These are phyloP conservation scores for Cladopsammia gracilis DNA, from an alignment of 64 coral and sea anemone species.

Conservation along the genomic window DNA sequence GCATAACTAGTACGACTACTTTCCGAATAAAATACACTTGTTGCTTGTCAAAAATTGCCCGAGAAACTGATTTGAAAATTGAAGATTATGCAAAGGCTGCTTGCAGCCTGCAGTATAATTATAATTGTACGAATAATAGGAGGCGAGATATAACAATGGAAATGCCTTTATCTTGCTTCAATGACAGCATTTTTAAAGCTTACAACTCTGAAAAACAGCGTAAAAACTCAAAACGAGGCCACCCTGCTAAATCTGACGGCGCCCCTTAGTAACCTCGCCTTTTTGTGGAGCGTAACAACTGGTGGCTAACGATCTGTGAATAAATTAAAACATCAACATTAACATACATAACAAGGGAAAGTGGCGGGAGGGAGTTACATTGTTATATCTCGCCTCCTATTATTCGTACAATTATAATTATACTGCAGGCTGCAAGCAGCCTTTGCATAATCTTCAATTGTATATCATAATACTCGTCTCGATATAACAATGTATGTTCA, in stretches of 20 bases:
- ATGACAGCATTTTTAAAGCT: neutral
- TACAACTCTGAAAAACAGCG: neutral
- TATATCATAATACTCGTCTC: conserved; percentile 60
- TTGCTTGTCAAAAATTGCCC: too few relatives aligned
- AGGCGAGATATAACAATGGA: conserved; percentile 34
- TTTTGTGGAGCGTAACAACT: neutral
- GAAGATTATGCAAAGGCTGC: too few relatives aligned
- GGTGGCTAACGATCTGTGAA: neutral
- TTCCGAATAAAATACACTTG: too few relatives aligned
- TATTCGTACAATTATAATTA: conserved; percentile 41
- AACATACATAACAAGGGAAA: neutral
- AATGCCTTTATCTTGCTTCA: conserved; percentile 39
- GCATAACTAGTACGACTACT: too few relatives aligned
- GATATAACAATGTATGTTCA: conserved; percentile 62
- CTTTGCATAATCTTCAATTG: conserved; percentile 65
- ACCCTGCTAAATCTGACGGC: neutral
- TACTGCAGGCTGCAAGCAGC: conserved; percentile 44
- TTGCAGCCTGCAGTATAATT: conserved; percentile 48
- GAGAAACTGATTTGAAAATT: too few relatives aligned
- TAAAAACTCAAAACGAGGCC: neutral
- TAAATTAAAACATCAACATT: neutral
- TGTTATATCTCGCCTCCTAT: conserved; percentile 59
- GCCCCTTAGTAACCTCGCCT: neutral
- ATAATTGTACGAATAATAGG: conserved; percentile 38
- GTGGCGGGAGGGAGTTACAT: conserved; percentile 9